Evolutionary conservation across 2,113 vertebrate genomes (phyloP).

Genomic region (Leucosticte australis): DNA sequence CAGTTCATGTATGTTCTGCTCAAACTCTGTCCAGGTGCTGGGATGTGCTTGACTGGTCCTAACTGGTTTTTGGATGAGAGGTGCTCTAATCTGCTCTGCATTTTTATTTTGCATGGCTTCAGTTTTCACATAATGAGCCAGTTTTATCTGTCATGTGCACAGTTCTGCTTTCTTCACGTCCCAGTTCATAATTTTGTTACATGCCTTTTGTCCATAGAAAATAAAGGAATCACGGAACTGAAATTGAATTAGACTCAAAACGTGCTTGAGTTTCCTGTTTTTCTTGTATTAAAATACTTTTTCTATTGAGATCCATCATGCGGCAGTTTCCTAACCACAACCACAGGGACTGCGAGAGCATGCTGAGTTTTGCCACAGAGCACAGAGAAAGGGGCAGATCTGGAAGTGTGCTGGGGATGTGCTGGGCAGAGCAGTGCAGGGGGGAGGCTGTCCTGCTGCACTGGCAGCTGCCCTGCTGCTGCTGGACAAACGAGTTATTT

Average conservation of each 20-base stretch:
- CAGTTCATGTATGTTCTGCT: conserved; percentile 17
- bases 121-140: conserved; percentile 46
- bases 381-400: background rate
- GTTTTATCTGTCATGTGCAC: conserved; percentile 51
- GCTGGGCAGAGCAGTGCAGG: accelerated
- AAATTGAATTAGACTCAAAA: conserved; percentile 65
- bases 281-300: conserved; percentile 67
- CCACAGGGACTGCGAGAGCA: conserved; percentile 41
- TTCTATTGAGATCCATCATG: conserved; percentile 61
- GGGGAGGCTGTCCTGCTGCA: background rate
- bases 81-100: conserved; percentile 39
- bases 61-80: conserved; percentile 49
- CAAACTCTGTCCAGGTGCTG: conserved; percentile 25
- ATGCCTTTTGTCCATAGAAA: conserved; percentile 66
- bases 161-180: conserved; percentile 62
- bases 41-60: conserved; percentile 41
- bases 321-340: conserved; percentile 55
- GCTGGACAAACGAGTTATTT: background rate
- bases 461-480: background rate
- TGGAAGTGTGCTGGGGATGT: background rate
- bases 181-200: conserved; percentile 58
- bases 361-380: background rate
- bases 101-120: conserved; percentile 51
- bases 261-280: conserved; percentile 69
- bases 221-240: conserved; percentile 63